Conservation (phyloP, 2,113 vertebrate species). For the Cettia cetti region DNA sequence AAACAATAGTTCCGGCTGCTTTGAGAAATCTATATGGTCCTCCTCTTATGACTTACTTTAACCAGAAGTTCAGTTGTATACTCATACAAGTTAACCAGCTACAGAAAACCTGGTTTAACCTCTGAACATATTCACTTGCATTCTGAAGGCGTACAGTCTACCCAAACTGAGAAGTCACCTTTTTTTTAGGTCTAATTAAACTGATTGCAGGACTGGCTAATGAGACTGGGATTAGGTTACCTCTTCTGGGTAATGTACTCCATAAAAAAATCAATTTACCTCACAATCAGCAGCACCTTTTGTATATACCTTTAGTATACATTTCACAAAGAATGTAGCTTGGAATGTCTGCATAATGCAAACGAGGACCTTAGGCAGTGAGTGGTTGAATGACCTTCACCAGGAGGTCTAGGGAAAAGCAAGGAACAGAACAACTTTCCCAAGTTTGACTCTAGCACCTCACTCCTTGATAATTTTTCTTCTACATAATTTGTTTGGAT, state of each 20-base stretch:
- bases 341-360: neutral
- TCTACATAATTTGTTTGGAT: neutral
- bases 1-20: neutral
- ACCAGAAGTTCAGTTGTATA: neutral
- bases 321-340: neutral
- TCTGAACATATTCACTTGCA: neutral
- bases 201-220: neutral
- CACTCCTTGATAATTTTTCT: neutral
- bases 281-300: neutral
- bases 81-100: neutral
- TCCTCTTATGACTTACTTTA: neutral
- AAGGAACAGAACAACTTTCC: neutral
- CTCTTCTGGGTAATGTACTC: neutral
- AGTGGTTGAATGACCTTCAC: neutral
- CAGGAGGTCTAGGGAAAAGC: neutral
- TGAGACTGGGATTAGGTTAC: conserved; percentile 21
- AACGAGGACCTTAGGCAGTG: neutral
- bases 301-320: neutral
- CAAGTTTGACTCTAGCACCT: neutral
- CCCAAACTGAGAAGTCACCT: neutral
- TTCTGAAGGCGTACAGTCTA: neutral
- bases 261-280: conserved; percentile 16
- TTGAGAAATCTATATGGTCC: accelerated
- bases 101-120: neutral
- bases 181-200: conserved; percentile 29